phyloP scores from a whole-genome alignment of 2,113 vertebrate species.

The Cisticola juncidis region DNA sequence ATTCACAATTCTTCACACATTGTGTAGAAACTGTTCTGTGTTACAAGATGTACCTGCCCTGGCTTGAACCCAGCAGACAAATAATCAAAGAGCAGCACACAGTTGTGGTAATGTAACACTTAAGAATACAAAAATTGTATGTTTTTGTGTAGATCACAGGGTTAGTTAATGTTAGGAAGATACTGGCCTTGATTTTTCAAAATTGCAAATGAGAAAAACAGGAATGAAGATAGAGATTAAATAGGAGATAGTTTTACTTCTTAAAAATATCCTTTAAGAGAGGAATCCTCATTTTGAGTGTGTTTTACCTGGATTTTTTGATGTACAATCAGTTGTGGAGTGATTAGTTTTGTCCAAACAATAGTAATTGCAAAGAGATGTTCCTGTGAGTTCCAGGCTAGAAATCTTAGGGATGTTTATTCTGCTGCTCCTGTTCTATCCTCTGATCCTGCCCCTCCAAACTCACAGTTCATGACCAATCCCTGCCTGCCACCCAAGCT shows the following conservation, averaged over 20 bases:
- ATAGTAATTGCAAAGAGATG: not conserved
- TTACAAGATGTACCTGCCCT: not conserved
- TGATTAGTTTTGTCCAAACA: not conserved
- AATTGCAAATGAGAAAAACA: not conserved
- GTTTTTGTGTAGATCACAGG: not conserved
- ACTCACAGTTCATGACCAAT: not conserved
- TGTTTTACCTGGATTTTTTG: not conserved
- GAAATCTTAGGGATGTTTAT: not conserved
- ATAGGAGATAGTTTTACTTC: not conserved
- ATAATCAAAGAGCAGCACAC: not conserved
- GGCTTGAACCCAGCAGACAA: not conserved
- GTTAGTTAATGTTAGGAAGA: not conserved
- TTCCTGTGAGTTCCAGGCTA: not conserved
- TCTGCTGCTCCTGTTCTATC: not conserved
- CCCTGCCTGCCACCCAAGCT: not conserved
- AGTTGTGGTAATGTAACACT: rapidly evolving
- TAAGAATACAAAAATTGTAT: not conserved
- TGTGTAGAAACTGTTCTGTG: not conserved
- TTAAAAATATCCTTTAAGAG: not conserved
- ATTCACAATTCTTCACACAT: not conserved
- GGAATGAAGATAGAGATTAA: not conserved
- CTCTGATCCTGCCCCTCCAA: not conserved
- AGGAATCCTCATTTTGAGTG: not conserved
- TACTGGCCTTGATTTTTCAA: not conserved
- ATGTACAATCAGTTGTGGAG: not conserved